A percentile compares a stretch with the other conserved stretches of the same genome.
phyloP scores from a whole-genome alignment of 2,888 invertebrate genomes.

The Dasysyrphus albostriatus region DNA sequence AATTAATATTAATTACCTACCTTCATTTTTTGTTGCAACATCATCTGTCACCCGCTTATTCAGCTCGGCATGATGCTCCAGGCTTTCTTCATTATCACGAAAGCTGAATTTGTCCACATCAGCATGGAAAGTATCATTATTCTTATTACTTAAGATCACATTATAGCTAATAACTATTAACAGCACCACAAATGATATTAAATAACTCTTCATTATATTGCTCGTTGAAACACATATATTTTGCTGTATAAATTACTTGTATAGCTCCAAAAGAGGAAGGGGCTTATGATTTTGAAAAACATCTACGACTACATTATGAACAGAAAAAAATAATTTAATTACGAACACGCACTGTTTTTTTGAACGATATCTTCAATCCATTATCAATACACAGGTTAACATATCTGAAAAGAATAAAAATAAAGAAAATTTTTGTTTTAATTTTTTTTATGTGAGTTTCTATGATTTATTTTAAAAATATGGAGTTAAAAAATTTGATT shows the following conservation, averaged over 20 bases:
- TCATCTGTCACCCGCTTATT: not conserved
- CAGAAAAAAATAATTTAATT: not conserved
- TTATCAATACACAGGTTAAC: not conserved
- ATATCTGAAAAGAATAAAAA: not conserved
- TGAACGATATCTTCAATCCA: constrained; percentile 3
- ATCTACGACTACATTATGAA: constrained; percentile 59
- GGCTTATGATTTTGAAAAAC: constrained; percentile 5
- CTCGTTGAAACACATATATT: constrained; percentile 33
- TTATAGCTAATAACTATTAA: constrained; percentile 65
- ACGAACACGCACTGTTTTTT: not conserved
- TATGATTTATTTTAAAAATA: too few relatives aligned
- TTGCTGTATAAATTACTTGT: constrained; percentile 16
- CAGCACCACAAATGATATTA: constrained; percentile 59
- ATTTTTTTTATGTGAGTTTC: too few relatives aligned
- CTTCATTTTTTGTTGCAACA: constrained; percentile 38
- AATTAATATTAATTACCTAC: constrained; percentile 17
- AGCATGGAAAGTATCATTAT: constrained; percentile 34
- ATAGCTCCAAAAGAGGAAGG: constrained; percentile 32
- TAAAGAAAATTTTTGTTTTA: too few relatives aligned
- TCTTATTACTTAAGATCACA: constrained; percentile 57
- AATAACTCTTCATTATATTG: constrained; percentile 63
- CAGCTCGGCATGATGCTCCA: constrained; percentile 12
- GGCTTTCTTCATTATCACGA: constrained; percentile 29
- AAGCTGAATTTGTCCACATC: constrained; percentile 27
- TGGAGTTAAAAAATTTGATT: too few relatives aligned